These are phyloP conservation scores for Musca domestica DNA, from an alignment of 1,140 invertebrate species.

Conservation along the genomic window DNA sequence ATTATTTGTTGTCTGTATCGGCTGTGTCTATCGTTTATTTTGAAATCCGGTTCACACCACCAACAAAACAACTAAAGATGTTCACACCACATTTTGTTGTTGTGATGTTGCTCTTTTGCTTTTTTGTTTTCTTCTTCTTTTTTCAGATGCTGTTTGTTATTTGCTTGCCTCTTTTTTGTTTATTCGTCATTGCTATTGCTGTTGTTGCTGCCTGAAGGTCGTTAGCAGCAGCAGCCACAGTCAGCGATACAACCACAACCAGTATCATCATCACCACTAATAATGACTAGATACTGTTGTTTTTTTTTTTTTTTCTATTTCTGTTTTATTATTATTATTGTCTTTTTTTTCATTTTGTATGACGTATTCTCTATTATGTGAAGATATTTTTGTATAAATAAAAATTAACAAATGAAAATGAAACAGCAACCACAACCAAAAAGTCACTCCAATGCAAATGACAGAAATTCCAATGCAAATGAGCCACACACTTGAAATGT, in stretches of 20 bases:
- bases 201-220: slow-evolving; percentile 16
- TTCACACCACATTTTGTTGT: neutral
- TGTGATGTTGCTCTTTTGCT: slow-evolving; percentile 1
- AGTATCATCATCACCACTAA: neutral
- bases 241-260: neutral
- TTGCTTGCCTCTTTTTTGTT: neutral
- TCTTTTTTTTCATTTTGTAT: too few relatives aligned
- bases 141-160: neutral
- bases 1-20: too few relatives aligned
- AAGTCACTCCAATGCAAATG: too few relatives aligned
- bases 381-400: too few relatives aligned
- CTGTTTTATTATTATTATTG: too few relatives aligned
- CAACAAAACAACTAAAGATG: slow-evolving; percentile 8
- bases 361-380: too few relatives aligned
- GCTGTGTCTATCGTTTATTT: neutral
- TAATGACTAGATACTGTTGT: too few relatives aligned
- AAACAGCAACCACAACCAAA: too few relatives aligned
- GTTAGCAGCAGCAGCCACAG: slow-evolving; percentile 7
- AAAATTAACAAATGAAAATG: too few relatives aligned
- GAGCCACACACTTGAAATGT: too few relatives aligned
- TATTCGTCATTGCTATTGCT: neutral
- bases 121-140: neutral
- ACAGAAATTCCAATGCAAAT: too few relatives aligned
- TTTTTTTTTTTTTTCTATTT: too few relatives aligned
- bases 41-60: slow-evolving; percentile 16